Base-by-base conservation (phyloP, 2,888 invertebrate species). In the Pristionchus arcanus region DNA sequence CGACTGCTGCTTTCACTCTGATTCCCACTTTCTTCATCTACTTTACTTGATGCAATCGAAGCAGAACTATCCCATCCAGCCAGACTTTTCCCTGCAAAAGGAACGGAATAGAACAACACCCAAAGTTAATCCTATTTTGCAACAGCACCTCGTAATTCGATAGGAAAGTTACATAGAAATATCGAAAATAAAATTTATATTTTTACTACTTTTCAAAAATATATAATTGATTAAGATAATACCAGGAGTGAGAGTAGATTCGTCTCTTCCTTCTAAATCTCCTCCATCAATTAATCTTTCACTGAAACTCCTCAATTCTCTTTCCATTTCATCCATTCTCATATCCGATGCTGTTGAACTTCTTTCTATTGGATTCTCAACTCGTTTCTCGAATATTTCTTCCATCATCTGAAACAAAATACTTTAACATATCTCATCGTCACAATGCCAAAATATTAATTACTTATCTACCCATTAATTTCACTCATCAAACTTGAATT, bases 301-400 rank as follows among this genome's bases (percentile, higher is more conserved):
- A 55, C 31, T 28, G 15, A n/a, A 55, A 55, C n/a, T 55, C 28
- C 28, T 84, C 55, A 84, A 4, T 55, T 84, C 84, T 16, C 55
- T 55, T 19, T 84, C 84, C 86, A 86, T 66, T 21, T 86, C 66
- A 66, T 63, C 66, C 37, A 28, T 28, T 63, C 86, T 37, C 63
- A 66, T 86, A 37, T 66, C 66, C 15, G 42, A 21, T 25, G 37
- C 42, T 19, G 66, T 53, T 19, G 86, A 53, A 55, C 55, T 55
- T 84, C 84, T 53, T 21, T 84, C 84, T 7, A 59, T 84, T 28
- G 31, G 28, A 9, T 84, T 28, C 19, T 84, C 84, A 3, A 84
- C 84, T 31, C 84, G n/a, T 31, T 84, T 84, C 53, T 84, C 84
- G 42, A 84, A 84, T 37, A 86, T 53, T 90, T 89, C 66, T 92